A percentile compares a stretch with the other conserved stretches of the same genome.
phyloP scores from a whole-genome alignment of 1,140 invertebrate genomes.

The Contarinia nasturtii region DNA sequence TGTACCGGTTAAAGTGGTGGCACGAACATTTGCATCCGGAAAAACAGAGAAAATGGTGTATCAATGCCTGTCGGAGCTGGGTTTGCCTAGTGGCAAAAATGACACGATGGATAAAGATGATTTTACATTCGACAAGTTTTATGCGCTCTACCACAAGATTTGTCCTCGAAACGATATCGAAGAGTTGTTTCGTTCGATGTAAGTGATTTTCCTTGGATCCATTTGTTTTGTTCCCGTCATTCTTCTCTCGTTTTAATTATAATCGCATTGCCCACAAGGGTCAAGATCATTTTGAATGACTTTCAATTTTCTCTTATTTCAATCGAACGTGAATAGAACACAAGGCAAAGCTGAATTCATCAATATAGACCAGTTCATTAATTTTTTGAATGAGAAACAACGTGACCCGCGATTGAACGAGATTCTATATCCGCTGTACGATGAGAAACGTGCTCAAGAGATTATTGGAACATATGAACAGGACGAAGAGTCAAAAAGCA shows the following conservation, averaged over 20 bases:
- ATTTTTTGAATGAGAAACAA: slow-evolving; percentile 96
- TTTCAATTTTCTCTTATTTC: slow-evolving; percentile 8
- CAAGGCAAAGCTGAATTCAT: slow-evolving; percentile 79
- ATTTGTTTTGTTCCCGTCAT: neutral
- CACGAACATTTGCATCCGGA: slow-evolving; percentile 89
- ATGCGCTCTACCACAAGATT: slow-evolving; percentile 95
- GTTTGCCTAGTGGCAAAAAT: slow-evolving; percentile 87
- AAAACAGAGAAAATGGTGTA: slow-evolving; percentile 97
- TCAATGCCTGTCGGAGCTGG: slow-evolving; percentile 86
- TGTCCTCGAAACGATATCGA: slow-evolving; percentile 98
- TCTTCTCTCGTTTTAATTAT: neutral
- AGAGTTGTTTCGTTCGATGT: slow-evolving; percentile 94
- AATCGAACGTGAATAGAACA: slow-evolving; percentile 34
- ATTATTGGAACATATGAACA: slow-evolving; percentile 91
- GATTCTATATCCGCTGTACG: slow-evolving; percentile 95
- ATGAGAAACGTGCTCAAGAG: slow-evolving; percentile 80
- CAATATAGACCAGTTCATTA: slow-evolving; percentile 71
- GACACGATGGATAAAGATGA: slow-evolving; percentile 87
- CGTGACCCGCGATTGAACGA: slow-evolving; percentile 96
- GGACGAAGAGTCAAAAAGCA: slow-evolving; percentile 55
- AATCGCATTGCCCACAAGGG: neutral
- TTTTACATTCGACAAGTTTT: slow-evolving; percentile 99
- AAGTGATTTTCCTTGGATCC: slow-evolving; percentile 29
- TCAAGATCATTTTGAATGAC: neutral
- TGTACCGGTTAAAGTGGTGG: slow-evolving; percentile 92